phyloP scores from a whole-genome alignment of 2,888 invertebrate species.

The Drosophila rellima region DNA sequence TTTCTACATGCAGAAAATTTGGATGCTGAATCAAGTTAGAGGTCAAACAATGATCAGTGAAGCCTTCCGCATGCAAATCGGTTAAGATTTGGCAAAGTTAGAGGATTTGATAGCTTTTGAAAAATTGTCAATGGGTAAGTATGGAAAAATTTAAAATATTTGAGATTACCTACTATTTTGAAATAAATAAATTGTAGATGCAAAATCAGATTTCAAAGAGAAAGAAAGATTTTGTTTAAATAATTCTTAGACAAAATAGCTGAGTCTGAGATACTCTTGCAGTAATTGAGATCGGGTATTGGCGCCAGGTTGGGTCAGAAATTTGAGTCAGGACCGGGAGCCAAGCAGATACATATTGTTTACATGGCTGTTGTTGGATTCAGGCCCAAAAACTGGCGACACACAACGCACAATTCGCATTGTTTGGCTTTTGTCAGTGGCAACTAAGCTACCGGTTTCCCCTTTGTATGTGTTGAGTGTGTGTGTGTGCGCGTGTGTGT shows the following conservation, averaged over 20 bases:
- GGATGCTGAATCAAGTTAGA: no score
- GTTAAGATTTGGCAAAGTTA: no score
- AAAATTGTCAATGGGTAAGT: no score
- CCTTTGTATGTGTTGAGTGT: slow-evolving; percentile 13
- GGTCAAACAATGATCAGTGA: no score
- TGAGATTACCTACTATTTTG: no score
- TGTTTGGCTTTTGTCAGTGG: slow-evolving; percentile 73
- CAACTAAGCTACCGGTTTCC: slow-evolving; percentile 61
- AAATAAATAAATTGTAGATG: no score
- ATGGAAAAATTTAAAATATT: no score
- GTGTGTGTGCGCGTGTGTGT: slow-evolving; percentile 7
- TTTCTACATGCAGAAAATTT: background rate
- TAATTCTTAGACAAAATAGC: background rate
- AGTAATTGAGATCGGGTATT: slow-evolving; percentile 24
- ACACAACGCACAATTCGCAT: slow-evolving; percentile 73
- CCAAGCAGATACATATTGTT: slow-evolving; percentile 60
- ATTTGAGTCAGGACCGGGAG: slow-evolving; percentile 21
- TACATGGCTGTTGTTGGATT: slow-evolving; percentile 36
- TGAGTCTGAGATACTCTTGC: no score
- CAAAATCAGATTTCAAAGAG: no score
- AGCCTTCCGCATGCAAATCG: no score
- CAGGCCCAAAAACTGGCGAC: slow-evolving; percentile 61
- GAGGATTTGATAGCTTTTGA: no score
- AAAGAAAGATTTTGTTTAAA: no score
- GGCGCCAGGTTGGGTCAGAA: slow-evolving; percentile 44